Evolutionary conservation across 2,113 vertebrate species (phyloP), one percentile per base, ranked within the genome.

Genomic region (Syngnathus floridae): DNA sequence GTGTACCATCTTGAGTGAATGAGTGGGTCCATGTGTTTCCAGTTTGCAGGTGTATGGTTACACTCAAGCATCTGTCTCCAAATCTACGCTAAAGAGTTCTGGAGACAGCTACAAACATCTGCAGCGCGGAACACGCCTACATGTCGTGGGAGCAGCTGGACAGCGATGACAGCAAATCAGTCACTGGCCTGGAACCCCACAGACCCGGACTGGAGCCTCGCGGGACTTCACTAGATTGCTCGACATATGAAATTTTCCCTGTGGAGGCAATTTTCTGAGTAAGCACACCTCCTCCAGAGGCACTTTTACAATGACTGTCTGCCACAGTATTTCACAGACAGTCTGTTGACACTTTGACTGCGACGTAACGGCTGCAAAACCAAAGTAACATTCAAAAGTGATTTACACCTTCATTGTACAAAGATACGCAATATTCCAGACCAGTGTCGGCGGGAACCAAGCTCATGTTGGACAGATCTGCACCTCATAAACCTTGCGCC

Each of bases 131-230:
- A 65, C 45, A 70, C 1, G 17, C 56, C 45, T 48, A 70, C 13
- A 52, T 43, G 51, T 70, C 67, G 60, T 35, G 69, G 74, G 76
- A 85, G 83, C 76, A 86, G 76, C 81, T 84, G 80, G 67, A 67
- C 68, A n/a, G 17, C 48, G 62, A 71, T 70, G 65, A 78, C 66
- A 79, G 62, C 62, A 60, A 69, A 79, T 75, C 63, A 48, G 75
- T 73, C 69, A 41, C 51, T 67, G 49, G 72, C 74, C 74, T 81
- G 72, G 73, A 31, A 61, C 72, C 66, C 67, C 59, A 4, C 68
- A 56, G 72, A 61, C 58, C 43, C 52, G 7, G 40, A 72, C 49
- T 54, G 67, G 7, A 67, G 55, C 70, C 75, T 75, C 62, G 51
- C 48, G 71, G 75, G 80, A 76, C 31, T 35, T 59, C 41, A 48